A percentile compares a stretch with the other conserved stretches of the same genome.
Evolutionary conservation across 2,797 vertebrate genomes (phyloP).

Genomic region (Valencia hispanica): DNA sequence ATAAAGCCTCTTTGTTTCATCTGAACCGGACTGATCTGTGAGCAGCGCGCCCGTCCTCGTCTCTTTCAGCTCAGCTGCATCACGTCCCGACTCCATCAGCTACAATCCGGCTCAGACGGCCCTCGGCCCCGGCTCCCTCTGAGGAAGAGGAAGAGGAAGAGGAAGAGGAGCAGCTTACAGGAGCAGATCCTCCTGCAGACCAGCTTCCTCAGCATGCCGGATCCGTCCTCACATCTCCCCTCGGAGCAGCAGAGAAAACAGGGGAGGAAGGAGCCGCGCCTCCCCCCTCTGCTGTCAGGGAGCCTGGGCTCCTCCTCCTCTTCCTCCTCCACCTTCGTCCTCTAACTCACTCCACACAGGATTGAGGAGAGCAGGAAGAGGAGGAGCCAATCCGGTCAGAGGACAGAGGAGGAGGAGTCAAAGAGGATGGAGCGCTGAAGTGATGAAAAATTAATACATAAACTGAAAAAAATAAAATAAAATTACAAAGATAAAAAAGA

Average conservation of each 20-base stretch:
- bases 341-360: constrained; percentile 19
- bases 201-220: constrained; percentile 81
- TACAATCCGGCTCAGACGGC: not conserved
- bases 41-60: too few relatives aligned
- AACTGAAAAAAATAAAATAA: too few relatives aligned
- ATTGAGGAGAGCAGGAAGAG: constrained; percentile 11
- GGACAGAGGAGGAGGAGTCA: constrained; percentile 7
- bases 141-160: too few relatives aligned
- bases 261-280: constrained; percentile 9
- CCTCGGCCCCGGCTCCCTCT: not conserved
- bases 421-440: not conserved
- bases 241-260: not conserved
- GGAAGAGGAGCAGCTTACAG: constrained; percentile 76
- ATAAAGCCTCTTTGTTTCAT: too few relatives aligned
- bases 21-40: not conserved
- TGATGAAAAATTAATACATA: constrained; percentile 4
- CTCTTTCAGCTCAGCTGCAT: too few relatives aligned
- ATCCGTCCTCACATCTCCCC: constrained; percentile 63
- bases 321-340: constrained; percentile 12
- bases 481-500: too few relatives aligned
- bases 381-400: constrained; percentile 37
- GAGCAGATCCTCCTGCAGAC: constrained; percentile 82
- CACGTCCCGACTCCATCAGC: not conserved
- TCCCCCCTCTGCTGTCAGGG: not conserved
- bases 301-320: constrained; percentile 34